phyloP scores from a whole-genome alignment of 2,797 vertebrate species.

The Florisuga fusca region DNA sequence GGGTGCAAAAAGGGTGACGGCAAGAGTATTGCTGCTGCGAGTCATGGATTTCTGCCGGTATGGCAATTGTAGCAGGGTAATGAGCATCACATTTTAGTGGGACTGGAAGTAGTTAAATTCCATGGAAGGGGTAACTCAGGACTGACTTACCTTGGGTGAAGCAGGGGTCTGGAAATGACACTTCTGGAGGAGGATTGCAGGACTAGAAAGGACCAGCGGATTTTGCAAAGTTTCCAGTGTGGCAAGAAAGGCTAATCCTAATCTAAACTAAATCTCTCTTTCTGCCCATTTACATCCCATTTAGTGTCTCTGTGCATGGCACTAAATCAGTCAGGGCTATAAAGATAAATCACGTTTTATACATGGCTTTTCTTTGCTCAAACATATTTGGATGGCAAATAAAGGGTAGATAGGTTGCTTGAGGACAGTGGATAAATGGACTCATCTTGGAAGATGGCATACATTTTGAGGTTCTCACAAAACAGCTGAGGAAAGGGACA shows the following conservation, averaged over 20 bases:
- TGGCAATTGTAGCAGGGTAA: neutral
- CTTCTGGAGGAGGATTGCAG: neutral
- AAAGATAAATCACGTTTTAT: neutral
- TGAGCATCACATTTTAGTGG: neutral
- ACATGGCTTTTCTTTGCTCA: neutral
- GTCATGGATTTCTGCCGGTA: neutral
- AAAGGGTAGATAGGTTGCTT: neutral
- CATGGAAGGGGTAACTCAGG: neutral
- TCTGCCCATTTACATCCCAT: neutral
- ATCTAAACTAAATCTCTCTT: neutral
- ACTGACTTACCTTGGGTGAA: neutral
- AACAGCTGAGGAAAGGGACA: neutral
- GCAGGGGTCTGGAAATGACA: neutral
- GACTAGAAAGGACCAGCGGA: neutral
- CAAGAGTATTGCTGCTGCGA: neutral
- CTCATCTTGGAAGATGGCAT: neutral
- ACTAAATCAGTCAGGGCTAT: neutral
- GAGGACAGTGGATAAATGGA: neutral
- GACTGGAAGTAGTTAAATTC: neutral
- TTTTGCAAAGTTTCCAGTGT: neutral
- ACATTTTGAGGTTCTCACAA: neutral
- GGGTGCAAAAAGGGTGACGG: neutral
- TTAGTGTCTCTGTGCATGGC: neutral
- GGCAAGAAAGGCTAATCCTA: neutral
- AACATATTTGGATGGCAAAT: neutral